Evolutionary conservation across 2,113 vertebrate genomes (phyloP), one percentile per base, ranked within the genome.

Genomic region (Procavia capensis): DNA sequence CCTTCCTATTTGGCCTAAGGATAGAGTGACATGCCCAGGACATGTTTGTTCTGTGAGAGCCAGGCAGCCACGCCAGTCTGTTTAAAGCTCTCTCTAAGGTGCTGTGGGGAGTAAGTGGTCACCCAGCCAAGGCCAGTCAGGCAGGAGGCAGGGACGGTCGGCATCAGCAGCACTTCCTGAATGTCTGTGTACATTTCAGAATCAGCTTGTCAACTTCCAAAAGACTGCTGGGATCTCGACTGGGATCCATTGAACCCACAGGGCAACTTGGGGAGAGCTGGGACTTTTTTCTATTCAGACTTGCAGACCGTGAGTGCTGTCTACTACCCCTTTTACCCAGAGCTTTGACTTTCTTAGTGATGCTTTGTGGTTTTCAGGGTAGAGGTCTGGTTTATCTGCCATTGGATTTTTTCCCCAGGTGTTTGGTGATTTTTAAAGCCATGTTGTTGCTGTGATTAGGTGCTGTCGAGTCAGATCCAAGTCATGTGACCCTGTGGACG

Each of bases 61-160:
- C 13, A 5, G 76, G 17, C 43, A 9, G 5, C 19, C 2, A 0
- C 1, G 17, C 27, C 4, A 0, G 10, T 4, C 7, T 0, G 8
- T 70, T 5, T 6, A 3, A 17, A 20, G 45, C 82, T 66, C 11
- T 22, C 85, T 3, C 7, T 34, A 5, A 24, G 9, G 1, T 1
- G 36, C 6, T 10, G 2, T 3, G 9, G 61, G 43, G 6, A 39
- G 25, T 31, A 4, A 22, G 19, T 0, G 61, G 54, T 14, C 22
- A 2, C 61, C 9, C 19, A 50, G 47, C 93, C 31, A 0, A 9
- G 5, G 39, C 47, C 2, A 2, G 72, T 64, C 36, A 1, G 31
- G 31, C 16, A 16, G n/a, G 80, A 6, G 47, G 25, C 85, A 74
- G 27, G 14, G 0, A 4, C 19, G 0, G 10, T 14, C 10, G 0